Evolutionary conservation across 2,797 vertebrate species (phyloP).

Genomic region (Notamacropus eugenii): DNA sequence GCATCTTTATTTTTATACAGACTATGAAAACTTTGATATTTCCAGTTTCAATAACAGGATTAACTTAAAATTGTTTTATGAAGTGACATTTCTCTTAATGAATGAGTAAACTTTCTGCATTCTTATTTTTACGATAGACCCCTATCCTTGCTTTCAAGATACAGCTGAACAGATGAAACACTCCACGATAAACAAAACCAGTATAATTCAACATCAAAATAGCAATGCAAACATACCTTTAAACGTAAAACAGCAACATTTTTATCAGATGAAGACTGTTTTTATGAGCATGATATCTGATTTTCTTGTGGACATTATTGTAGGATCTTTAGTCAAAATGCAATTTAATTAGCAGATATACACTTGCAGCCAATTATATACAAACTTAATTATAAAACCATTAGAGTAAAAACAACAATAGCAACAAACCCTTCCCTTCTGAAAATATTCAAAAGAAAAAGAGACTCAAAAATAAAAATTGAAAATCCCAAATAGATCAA

Average conservation of each 20-base stretch:
- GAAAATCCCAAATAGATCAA: neutral
- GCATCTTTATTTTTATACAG: neutral
- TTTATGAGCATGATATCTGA: neutral
- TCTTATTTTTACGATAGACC: constrained; percentile 32
- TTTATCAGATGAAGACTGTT: neutral
- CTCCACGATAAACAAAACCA: constrained; percentile 35
- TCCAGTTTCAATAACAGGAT: constrained; percentile 40
- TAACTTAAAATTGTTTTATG: constrained; percentile 31
- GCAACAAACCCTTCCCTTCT: neutral
- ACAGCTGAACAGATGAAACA: constrained; percentile 9
- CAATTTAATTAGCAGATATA: neutral
- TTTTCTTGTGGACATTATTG: neutral
- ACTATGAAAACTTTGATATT: constrained; percentile 25
- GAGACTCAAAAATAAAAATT: constrained; percentile 5
- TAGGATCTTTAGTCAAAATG: neutral
- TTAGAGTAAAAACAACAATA: neutral
- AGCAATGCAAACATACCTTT: neutral
- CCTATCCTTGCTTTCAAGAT: constrained; percentile 50
- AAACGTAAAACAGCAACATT: neutral
- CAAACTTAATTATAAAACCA: neutral
- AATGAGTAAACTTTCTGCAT: neutral
- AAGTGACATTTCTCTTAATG: constrained; percentile 22
- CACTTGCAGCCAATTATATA: neutral
- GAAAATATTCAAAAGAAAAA: constrained; percentile 14
- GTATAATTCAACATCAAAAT: constrained; percentile 2